Base-by-base conservation (phyloP, 2,888 invertebrate species). In the Drosophila kambysellisi region DNA sequence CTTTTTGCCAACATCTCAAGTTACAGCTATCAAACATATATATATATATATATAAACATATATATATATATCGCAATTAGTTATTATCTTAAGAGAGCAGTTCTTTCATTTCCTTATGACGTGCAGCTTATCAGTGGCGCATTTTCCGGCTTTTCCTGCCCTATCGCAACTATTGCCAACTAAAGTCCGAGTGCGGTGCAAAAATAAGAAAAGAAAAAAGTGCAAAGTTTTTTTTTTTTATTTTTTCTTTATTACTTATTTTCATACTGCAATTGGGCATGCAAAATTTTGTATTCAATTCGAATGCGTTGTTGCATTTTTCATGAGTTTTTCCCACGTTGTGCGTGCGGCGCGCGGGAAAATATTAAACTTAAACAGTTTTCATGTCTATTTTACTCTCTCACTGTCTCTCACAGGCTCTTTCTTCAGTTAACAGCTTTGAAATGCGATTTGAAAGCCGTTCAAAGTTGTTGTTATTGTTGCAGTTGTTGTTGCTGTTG, bases 241-340 rank as follows among this genome's bases (percentile, higher is more conserved):
- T 56, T 46, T 30, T n/a, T 56, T n/a, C 4, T 54, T 25, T 32
- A 20, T 35, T 62, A 51, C 46, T 74, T 67, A 41, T 57, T 72
- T 72, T 69, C 77, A 72, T 79, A 78, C 60, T 78, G 78, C 78
- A 72, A 72, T 78, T 65, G 72, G 76, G 76, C 78, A 79, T 79
- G 79, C 79, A 79, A 79, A 71, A 70, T 72, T 56, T 60, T 9
- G 58, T 74, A 70, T 79, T 73, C 70, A 65, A 70, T 67, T 39
- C 59, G 68, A 81, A 81, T 81, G 81, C 76, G 81, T 76, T 80
- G 80, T 76, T 80, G 80, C 58, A 78, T 79, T 79, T 79, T 79
- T 73, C 79, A 76, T 72, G 79, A 84, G 81, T 83, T 84, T 87
- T 87, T 87, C 87, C 87, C 87, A 87, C 88, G 87, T 87, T 88